Percentiles rank a stretch among this genome's conserved stretches.
Conservation (phyloP, 1,140 invertebrate genomes). For the Chymomyza costata region DNA sequence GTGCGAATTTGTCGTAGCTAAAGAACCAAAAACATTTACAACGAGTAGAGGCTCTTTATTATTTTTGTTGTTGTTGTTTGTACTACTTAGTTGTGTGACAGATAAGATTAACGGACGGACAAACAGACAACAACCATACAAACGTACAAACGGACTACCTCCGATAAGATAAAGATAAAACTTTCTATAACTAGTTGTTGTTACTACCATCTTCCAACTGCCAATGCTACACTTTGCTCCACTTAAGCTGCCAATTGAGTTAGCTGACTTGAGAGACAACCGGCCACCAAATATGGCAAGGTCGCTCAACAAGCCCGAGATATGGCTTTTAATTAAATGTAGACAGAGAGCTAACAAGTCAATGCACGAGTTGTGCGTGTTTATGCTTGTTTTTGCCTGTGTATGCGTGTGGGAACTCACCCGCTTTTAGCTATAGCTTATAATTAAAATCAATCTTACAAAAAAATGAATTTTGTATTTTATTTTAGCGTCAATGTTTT, state of each 20-base stretch:
- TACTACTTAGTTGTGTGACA: conserved; percentile 67
- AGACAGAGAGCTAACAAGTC: too few relatives aligned
- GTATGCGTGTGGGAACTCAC: conserved; percentile 9
- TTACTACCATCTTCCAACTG: too few relatives aligned
- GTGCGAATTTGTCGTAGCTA: conserved; percentile 11
- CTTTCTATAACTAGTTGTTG: conserved; percentile 42
- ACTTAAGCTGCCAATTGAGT: conserved; percentile 52
- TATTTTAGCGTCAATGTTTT: conserved; percentile 5
- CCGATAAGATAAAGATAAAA: conserved; percentile 58
- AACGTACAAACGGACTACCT: neutral
- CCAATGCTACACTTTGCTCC: too few relatives aligned
- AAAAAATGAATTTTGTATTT: conserved; percentile 34
- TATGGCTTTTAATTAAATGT: too few relatives aligned
- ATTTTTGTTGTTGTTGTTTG: conserved; percentile 53
- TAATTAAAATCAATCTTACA: conserved; percentile 61
- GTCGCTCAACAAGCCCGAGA: conserved; percentile 37
- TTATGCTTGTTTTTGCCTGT: too few relatives aligned
- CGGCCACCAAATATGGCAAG: conserved; percentile 54
- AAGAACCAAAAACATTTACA: conserved; percentile 26
- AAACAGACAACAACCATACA: conserved; percentile 25
- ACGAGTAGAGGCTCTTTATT: conserved; percentile 24
- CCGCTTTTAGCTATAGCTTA: conserved; percentile 14
- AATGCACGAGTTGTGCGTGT: too few relatives aligned
- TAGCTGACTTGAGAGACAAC: conserved; percentile 36
- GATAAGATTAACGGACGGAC: conserved; percentile 67